Conservation (phyloP, 2,113 vertebrate genomes). For the Calyptomena viridis region DNA sequence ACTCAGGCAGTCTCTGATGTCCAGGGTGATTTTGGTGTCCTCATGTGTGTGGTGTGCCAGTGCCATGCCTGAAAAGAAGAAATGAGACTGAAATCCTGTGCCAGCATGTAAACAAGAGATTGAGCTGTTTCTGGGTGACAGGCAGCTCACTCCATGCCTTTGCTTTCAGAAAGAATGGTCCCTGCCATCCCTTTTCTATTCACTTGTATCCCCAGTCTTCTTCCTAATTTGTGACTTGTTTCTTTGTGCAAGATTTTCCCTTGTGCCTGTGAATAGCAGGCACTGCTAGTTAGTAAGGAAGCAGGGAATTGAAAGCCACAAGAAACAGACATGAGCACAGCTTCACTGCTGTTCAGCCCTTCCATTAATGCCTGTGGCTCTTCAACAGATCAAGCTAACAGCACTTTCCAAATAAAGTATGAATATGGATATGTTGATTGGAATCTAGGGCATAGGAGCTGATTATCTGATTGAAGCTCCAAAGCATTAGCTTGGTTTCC, state of each 20-base stretch:
- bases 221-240: not conserved
- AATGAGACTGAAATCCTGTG: not conserved
- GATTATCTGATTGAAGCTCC: conserved; percentile 59
- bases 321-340: not conserved
- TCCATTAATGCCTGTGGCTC: not conserved
- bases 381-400: not conserved
- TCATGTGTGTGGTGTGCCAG: not conserved
- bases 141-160: not conserved
- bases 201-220: not conserved
- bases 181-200: not conserved
- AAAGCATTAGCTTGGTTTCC: conserved; percentile 38
- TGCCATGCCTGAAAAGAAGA: not conserved
- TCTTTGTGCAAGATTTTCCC: not conserved
- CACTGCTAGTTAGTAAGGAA: not conserved
- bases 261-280: not conserved
- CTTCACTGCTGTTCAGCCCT: not conserved
- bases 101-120: not conserved
- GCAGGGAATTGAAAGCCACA: not conserved
- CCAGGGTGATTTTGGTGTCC: not conserved
- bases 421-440: conserved; percentile 63
- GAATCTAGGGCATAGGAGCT: conserved; percentile 56
- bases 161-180: not conserved
- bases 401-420: conserved; percentile 41
- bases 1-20: not conserved
- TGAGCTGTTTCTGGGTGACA: not conserved